These are phyloP conservation scores for Babyrousa celebensis DNA, from an alignment of 2,797 vertebrate species.

Conservation along the genomic window DNA sequence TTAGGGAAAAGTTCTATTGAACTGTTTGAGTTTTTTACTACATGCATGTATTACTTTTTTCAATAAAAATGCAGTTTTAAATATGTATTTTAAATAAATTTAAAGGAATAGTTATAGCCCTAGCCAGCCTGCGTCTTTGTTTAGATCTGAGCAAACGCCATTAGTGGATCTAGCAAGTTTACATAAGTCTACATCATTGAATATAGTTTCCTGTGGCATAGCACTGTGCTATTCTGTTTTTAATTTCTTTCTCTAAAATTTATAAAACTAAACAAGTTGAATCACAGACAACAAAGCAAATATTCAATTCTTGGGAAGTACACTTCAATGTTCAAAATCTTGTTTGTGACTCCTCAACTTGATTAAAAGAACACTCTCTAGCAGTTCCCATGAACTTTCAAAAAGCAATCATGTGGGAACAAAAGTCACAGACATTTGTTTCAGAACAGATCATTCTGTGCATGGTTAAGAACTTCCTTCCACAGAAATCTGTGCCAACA, in stretches of 20 bases:
- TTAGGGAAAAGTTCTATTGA: background rate
- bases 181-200: background rate
- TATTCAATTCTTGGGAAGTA: slow-evolving; percentile 4
- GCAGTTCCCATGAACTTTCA: background rate
- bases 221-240: background rate
- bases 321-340: slow-evolving; percentile 16
- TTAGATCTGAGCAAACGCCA: background rate
- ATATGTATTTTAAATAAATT: slow-evolving; percentile 37
- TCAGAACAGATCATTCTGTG: background rate
- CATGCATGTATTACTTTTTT: background rate
- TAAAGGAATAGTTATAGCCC: background rate
- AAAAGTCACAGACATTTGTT: slow-evolving; percentile 49
- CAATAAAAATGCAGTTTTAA: background rate
- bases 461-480: slow-evolving; percentile 42
- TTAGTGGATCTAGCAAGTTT: background rate
- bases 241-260: slow-evolving; percentile 43
- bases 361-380: slow-evolving; percentile 38
- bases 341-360: slow-evolving; percentile 39
- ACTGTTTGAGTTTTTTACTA: slow-evolving; percentile 8
- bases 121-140: background rate
- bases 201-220: background rate
- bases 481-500: slow-evolving; percentile 8
- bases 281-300: background rate
- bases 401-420: slow-evolving; percentile 15
- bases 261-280: slow-evolving; percentile 32